Base-by-base conservation (phyloP, 2,797 vertebrate genomes). In the Tenualosa thibaudeaui region DNA sequence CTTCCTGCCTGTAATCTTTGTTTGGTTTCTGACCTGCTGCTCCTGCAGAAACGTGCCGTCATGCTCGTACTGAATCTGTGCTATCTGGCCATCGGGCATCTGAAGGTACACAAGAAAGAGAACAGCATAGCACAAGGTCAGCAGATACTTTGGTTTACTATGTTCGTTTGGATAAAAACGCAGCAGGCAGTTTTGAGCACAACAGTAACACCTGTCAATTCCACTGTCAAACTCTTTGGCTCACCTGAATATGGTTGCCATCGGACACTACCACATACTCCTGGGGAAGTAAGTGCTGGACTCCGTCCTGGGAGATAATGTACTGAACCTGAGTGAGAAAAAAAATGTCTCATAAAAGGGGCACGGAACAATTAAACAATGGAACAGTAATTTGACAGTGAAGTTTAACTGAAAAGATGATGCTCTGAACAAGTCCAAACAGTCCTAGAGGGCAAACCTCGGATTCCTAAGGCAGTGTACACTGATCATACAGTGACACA, bases 191-290 rank as follows among this genome's bases (percentile, higher is more conserved):
- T 24, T 24, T 62, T 24, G 8, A 24, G 24, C 58, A 46, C 17
- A 46, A 3, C 37, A 78, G 19, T 6, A 6, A 24, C 7, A 43
- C 6, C 71, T 2, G 65, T 8, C 37, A 5, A 71, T 71, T 31
- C 37, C 19, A 46, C n/a, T 68, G 10, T 43, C 37, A 8, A 22
- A 8, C 37, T 9, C 40, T 22, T 5, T 40, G 22, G 43, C 93
- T 91, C 83, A 99, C 98, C 98, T 99, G 98, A 91, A 99, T 97
- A 84, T 99, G 98, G 91, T 97, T 97, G 53, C 98, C 98, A 85
- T 98, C 97, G 0, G 97, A 96, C n/a, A 99, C 95, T 3, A 99
- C 97, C 0, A 99, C 97, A 1, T 98, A 99, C 87, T 99, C 97
- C 40, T 98, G 98, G 50, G 98, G 98, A 86, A 99, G 93, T 49